These are phyloP conservation scores for Drosophila willistoni DNA, from an alignment of 1,140 invertebrate genomes.

Conservation along the genomic window DNA sequence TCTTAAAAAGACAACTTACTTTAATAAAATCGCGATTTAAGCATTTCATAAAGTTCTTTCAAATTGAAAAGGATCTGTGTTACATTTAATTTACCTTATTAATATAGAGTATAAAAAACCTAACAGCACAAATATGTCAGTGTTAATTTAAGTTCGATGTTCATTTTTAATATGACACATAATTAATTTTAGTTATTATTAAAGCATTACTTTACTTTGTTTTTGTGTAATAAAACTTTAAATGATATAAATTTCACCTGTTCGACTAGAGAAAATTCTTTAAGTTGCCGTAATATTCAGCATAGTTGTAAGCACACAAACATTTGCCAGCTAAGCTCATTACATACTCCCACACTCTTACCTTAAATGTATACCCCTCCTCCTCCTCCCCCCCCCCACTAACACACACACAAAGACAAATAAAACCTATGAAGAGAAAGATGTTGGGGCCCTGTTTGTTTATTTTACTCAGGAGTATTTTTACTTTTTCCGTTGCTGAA, in stretches of 20 bases:
- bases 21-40: too few relatives aligned
- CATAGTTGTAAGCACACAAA: slow-evolving; percentile 11
- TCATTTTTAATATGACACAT: not conserved
- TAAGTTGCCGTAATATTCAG: slow-evolving; percentile 22
- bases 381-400: not conserved
- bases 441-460: slow-evolving; percentile 55
- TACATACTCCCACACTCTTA: slow-evolving; percentile 19
- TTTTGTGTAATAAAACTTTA: not conserved
- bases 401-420: not conserved
- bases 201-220: not conserved
- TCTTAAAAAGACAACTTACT: too few relatives aligned
- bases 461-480: slow-evolving; percentile 75
- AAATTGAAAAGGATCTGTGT: too few relatives aligned
- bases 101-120: not conserved
- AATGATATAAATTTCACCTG: slow-evolving; percentile 7
- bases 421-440: not conserved
- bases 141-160: slow-evolving; percentile 6
- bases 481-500: slow-evolving; percentile 45
- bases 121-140: not conserved
- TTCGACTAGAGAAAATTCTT: slow-evolving; percentile 23
- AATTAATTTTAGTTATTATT: slow-evolving; percentile 9
- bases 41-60: too few relatives aligned
- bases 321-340: slow-evolving; percentile 41
- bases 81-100: not conserved
- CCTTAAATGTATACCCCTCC: too few relatives aligned